Conservation (phyloP, 2,797 vertebrate genomes). For the Molossus alvarezi region DNA sequence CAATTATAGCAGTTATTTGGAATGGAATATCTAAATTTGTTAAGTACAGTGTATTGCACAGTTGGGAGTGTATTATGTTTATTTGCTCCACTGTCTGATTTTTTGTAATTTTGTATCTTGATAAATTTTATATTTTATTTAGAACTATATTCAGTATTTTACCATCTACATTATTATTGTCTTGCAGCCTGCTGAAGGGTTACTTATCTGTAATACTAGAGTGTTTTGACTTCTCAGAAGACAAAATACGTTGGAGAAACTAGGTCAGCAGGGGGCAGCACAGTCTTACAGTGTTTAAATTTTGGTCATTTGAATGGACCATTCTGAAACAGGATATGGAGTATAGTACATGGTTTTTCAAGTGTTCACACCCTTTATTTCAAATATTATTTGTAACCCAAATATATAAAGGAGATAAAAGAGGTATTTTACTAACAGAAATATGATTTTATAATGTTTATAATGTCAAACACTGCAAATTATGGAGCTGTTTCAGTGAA, state of each 20-base stretch:
- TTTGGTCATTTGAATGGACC: slow-evolving; percentile 69
- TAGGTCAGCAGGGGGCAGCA: slow-evolving; percentile 84
- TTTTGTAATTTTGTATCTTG: neutral
- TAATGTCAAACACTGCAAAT: slow-evolving; percentile 31
- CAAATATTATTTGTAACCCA: slow-evolving; percentile 55
- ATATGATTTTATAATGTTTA: slow-evolving; percentile 54
- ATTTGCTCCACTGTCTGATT: neutral
- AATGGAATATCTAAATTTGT: slow-evolving; percentile 35
- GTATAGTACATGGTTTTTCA: neutral
- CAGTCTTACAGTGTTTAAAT: slow-evolving; percentile 61
- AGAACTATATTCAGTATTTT: neutral
- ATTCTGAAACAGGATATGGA: slow-evolving; percentile 21
- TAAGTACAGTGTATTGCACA: neutral
- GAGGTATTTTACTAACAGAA: slow-evolving; percentile 50
- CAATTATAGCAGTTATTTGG: slow-evolving; percentile 9
- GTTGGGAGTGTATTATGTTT: neutral
- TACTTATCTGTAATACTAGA: slow-evolving; percentile 1
- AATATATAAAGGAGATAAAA: slow-evolving; percentile 17
- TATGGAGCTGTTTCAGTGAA: slow-evolving; percentile 48
- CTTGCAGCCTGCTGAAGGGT: neutral
- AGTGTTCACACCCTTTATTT: slow-evolving; percentile 42
- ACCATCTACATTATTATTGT: neutral
- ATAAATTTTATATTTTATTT: slow-evolving; percentile 2
- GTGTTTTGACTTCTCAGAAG: slow-evolving; percentile 18
- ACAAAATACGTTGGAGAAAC: slow-evolving; percentile 64